phyloP scores from a whole-genome alignment of 2,888 invertebrate species.

The Pegoplata infirma region DNA sequence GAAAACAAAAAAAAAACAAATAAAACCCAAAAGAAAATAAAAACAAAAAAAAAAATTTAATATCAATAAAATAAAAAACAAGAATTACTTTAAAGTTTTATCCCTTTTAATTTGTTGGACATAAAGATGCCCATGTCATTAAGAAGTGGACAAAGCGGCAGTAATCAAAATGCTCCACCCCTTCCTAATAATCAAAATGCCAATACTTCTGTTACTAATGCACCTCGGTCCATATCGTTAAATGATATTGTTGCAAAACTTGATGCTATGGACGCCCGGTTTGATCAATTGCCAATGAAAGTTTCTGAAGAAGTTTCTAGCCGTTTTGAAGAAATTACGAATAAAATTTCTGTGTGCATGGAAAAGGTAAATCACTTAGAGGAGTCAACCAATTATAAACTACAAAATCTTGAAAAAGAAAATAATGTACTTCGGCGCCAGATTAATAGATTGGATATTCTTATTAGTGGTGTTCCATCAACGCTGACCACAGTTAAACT shows the following conservation, averaged over 20 bases:
- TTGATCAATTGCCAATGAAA: not conserved
- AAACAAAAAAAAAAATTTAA: no score
- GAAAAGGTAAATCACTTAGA: not conserved
- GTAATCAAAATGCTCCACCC: no score
- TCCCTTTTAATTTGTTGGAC: no score
- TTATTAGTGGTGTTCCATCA: not conserved
- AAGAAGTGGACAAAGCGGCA: no score
- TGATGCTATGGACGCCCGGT: not conserved
- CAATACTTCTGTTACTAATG: no score
- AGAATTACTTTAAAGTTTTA: no score
- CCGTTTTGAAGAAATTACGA: not conserved
- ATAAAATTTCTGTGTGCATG: not conserved
- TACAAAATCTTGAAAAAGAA: not conserved
- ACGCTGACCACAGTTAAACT: not conserved
- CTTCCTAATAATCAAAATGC: no score
- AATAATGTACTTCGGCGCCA: conserved; percentile 4
- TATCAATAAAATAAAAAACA: no score
- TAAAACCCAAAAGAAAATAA: no score
- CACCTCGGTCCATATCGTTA: not conserved
- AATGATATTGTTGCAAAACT: not conserved
- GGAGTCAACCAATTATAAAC: not conserved
- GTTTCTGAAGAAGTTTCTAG: not conserved
- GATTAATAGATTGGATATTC: not conserved
- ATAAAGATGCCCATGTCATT: no score
- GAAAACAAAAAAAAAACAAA: no score